Evolutionary conservation across 2,113 vertebrate genomes (phyloP).

Genomic region (Oreochromis spilurus): DNA sequence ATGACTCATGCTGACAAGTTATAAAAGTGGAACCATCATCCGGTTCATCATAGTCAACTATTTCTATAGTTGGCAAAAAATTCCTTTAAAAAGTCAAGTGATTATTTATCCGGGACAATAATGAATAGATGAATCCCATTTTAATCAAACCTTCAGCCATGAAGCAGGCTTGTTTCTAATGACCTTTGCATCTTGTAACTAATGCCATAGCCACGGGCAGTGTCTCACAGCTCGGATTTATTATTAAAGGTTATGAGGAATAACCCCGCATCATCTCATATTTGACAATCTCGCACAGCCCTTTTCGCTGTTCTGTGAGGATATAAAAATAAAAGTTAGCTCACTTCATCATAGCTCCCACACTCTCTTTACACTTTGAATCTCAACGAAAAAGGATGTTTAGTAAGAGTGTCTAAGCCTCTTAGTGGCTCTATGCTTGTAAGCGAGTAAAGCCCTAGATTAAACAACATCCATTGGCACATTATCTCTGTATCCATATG

Average conservation of each 20-base stretch:
- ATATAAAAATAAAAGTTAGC: neutral
- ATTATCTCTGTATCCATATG: constrained; percentile 30
- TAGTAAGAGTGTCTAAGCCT: constrained; percentile 37
- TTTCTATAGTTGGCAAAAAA: neutral
- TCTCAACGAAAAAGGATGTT: constrained; percentile 14
- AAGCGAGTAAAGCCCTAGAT: constrained; percentile 38
- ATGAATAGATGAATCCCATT: constrained; percentile 17
- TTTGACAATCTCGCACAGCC: neutral
- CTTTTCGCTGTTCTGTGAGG: neutral
- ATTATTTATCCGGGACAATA: constrained; percentile 10
- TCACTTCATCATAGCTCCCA: neutral
- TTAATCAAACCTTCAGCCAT: constrained; percentile 1
- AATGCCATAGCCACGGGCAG: neutral
- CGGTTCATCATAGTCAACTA: neutral
- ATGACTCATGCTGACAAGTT: neutral
- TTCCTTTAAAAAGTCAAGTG: constrained; percentile 1
- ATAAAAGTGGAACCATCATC: neutral
- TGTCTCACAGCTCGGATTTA: neutral
- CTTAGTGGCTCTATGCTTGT: constrained; percentile 35
- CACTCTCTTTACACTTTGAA: constrained; percentile 5
- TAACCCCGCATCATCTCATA: neutral
- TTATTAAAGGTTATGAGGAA: constrained; percentile 35
- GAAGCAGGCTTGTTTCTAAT: neutral
- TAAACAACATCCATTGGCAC: constrained; percentile 31
- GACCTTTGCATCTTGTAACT: constrained; percentile 9